phyloP scores from a whole-genome alignment of 2,797 vertebrate genomes.

The Chelmon rostratus region DNA sequence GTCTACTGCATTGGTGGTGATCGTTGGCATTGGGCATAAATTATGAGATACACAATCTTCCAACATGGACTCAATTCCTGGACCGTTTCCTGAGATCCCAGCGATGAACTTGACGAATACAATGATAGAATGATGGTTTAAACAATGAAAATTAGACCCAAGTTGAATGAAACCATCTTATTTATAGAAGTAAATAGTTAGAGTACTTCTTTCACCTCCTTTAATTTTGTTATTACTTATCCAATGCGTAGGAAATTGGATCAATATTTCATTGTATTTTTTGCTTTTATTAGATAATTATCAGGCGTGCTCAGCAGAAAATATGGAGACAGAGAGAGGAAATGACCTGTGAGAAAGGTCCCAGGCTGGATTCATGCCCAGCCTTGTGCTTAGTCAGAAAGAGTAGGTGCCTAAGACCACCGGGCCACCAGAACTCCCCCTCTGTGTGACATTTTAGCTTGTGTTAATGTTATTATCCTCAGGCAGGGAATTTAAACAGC shows the following conservation, averaged over 20 bases:
- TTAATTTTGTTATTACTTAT: not conserved
- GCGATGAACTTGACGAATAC: not conserved
- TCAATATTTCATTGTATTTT: not conserved
- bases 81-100: not conserved
- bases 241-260: not conserved
- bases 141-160: not conserved
- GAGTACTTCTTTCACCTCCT: not conserved
- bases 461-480: slow-evolving; percentile 47
- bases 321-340: not conserved
- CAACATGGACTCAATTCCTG: not conserved
- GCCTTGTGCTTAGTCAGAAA: slow-evolving; percentile 10
- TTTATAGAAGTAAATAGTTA: not conserved
- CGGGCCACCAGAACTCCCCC: slow-evolving; percentile 7
- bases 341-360: slow-evolving; percentile 37
- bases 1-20: not conserved
- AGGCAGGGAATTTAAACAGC: slow-evolving; percentile 39
- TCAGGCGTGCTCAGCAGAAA: not conserved
- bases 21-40: not conserved
- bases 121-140: not conserved
- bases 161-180: not conserved
- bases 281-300: not conserved
- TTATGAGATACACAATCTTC: not conserved
- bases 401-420: slow-evolving; percentile 20
- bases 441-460: slow-evolving; percentile 60
- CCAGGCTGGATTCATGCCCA: slow-evolving; percentile 32